Evolutionary conservation across 2,888 invertebrate genomes (phyloP), one percentile per base, ranked within the genome.

Genomic region (Parnassius glacialis): DNA sequence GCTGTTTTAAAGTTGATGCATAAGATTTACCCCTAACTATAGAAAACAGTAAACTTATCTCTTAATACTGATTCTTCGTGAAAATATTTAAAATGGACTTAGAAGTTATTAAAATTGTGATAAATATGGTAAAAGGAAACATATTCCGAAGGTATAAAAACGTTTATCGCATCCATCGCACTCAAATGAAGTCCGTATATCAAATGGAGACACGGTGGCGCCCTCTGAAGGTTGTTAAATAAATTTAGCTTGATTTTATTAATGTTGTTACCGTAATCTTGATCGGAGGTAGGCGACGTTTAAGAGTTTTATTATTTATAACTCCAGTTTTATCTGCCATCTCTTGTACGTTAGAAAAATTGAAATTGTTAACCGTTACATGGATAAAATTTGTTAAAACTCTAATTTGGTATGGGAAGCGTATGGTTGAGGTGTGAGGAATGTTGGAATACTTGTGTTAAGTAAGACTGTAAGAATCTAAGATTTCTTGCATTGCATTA

Each of bases 301-400:
- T 87, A 88, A 75, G 80, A 81, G 74, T 80, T 82, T 83, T 90
- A 91, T 91, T 91, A 90, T 91, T 91, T 91, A 91, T 86, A 82
- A 79, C 82, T 70, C 66, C 64, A 67, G 66, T 67, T 70, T 84
- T 86, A 85, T 87, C 85, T 80, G 52, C 54, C 62, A 82, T 82
- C 81, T 77, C 66, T 71, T 74, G 71, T 74, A 72, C 67, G 75
- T 80, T 78, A 79, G 73, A 73, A 73, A 78, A 72, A 69, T 67
- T 72, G 70, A 71, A 73, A 73, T 74, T 76, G 74, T 76, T 73
- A 73, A 74, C 75, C 72, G 74, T 76, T 73, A 74, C 66, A 65
- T 47, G 59, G 62, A 50, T 59, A 20, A 10, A 45, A 50, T 54
- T 59, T 59, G 63, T 56, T 52, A 54, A 63, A 44, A 47, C 45